These are phyloP conservation scores for Microtus richardsoni DNA, from an alignment of 2,113 vertebrate genomes.

Conservation along the genomic window DNA sequence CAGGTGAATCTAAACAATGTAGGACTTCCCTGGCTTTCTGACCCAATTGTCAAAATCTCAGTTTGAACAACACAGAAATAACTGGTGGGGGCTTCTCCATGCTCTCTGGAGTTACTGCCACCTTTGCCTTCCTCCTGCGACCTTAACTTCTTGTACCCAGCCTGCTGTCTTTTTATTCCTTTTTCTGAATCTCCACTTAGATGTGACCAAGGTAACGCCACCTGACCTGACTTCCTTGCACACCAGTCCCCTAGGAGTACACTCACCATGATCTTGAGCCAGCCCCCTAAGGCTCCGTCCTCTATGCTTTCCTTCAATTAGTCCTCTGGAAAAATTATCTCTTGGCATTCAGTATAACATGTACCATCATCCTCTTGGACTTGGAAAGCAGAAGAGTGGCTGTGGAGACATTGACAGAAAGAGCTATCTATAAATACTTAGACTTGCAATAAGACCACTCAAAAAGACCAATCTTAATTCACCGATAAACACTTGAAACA, in stretches of 20 bases:
- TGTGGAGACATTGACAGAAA: not conserved
- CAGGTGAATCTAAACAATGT: not conserved
- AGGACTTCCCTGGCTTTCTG: not conserved
- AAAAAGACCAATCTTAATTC: not conserved
- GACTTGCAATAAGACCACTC: not conserved
- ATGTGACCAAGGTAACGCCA: not conserved
- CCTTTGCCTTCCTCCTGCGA: not conserved
- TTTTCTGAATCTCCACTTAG: not conserved
- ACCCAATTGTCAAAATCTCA: not conserved
- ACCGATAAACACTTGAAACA: not conserved
- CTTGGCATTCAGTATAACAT: no score
- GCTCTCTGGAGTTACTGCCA: not conserved
- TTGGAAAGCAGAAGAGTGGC: not conserved
- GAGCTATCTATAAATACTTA: not conserved
- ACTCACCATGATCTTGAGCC: not conserved
- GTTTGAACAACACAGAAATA: not conserved
- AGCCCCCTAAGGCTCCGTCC: not conserved
- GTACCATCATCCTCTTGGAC: not conserved
- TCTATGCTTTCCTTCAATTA: not conserved
- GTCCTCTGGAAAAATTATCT: not conserved
- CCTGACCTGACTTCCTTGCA: not conserved
- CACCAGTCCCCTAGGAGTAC: not conserved
- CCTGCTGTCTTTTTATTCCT: not conserved
- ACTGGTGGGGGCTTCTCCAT: not conserved
- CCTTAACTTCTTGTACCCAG: not conserved